Evolutionary conservation across 2,888 invertebrate species (phyloP), one percentile per base, ranked within the genome.

Genomic region (Danaus chrysippus): DNA sequence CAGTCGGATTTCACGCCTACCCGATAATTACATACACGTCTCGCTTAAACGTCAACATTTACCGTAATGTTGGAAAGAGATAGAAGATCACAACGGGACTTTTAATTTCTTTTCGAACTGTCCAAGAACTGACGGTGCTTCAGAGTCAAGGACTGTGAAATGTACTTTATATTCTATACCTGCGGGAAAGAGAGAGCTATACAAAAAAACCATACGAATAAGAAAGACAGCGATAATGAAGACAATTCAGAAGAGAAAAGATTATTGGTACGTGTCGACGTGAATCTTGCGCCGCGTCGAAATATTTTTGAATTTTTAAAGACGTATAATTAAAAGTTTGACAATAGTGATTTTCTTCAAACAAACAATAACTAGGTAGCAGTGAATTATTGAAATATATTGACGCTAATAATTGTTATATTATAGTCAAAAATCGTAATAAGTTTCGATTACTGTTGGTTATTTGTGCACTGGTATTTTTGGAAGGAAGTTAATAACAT

Each of bases 141-240:
- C 81, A 79, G 70, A 84, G 84, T 86, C 86, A 86, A 89, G 88
- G 87, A 86, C 88, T 49, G 49, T 49, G 49, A 87, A 82, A 77
- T 82, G 84, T 84, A 84, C 84, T 83, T 58, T 58, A 57, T 58
- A 58, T 58, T 53, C 46, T 58, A 54, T 62, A 60, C 41, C 65
- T 63, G 63, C 63, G 10, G 49, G 68, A 83, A 64, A 67, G 76
- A 78, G 79, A 83, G 62, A 67, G 66, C 42, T 34, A 34, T 34
- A 34, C 23, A 34, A 34, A 34, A 23, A 34, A 34, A 62, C 64
- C 69, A 77, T 76, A 70, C 58, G 65, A 66, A 49, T 65, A 76
- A 82, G 64, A 70, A 77, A 70, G 82, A 83, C 62, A 67, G 64
- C 67, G 52, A 63, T 68, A 75, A 57, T 61, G 17, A 57, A 69